Conservation (phyloP, 2,888 invertebrate species). For the Polymixis flavicincta region DNA sequence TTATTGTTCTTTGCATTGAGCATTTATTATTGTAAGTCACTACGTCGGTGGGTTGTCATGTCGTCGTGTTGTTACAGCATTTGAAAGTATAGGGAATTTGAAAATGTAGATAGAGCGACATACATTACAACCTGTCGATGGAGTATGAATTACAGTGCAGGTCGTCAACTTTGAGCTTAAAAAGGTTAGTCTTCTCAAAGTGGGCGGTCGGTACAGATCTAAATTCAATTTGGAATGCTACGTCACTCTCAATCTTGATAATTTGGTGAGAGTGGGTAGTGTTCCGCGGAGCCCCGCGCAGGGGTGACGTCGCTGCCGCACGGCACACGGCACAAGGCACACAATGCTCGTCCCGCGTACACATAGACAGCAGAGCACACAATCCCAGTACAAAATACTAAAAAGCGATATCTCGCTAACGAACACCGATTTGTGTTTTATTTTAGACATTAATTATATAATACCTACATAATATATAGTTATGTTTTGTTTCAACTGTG, state of each 20-base stretch:
- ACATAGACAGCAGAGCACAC: slow-evolving; percentile 85
- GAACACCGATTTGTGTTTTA: slow-evolving; percentile 77
- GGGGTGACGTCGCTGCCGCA: neutral
- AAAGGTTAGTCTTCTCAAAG: slow-evolving; percentile 4
- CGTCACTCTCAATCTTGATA: slow-evolving; percentile 23
- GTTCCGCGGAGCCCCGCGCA: slow-evolving; percentile 6
- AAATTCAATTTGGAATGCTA: slow-evolving; percentile 34
- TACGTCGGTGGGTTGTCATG: slow-evolving; percentile 47
- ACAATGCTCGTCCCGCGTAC: slow-evolving; percentile 47
- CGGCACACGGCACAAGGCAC: neutral
- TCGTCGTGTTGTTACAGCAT: slow-evolving; percentile 28
- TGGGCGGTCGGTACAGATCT: slow-evolving; percentile 15
- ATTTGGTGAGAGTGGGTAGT: slow-evolving; percentile 20
- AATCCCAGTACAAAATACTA: slow-evolving; percentile 84
- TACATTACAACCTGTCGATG: slow-evolving; percentile 37
- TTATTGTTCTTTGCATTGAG: slow-evolving; percentile 51
- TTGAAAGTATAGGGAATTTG: slow-evolving; percentile 18
- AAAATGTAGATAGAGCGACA: slow-evolving; percentile 33
- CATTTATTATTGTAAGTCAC: slow-evolving; percentile 47
- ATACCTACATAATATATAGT: slow-evolving; percentile 80
- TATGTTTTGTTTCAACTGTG: slow-evolving; percentile 91
- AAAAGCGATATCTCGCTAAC: slow-evolving; percentile 63
- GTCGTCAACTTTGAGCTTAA: slow-evolving; percentile 15
- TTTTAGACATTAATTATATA: slow-evolving; percentile 84
- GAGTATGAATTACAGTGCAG: slow-evolving; percentile 18